Evolutionary conservation across 2,113 vertebrate genomes (phyloP).

Genomic region (Lucifuga dentata): DNA sequence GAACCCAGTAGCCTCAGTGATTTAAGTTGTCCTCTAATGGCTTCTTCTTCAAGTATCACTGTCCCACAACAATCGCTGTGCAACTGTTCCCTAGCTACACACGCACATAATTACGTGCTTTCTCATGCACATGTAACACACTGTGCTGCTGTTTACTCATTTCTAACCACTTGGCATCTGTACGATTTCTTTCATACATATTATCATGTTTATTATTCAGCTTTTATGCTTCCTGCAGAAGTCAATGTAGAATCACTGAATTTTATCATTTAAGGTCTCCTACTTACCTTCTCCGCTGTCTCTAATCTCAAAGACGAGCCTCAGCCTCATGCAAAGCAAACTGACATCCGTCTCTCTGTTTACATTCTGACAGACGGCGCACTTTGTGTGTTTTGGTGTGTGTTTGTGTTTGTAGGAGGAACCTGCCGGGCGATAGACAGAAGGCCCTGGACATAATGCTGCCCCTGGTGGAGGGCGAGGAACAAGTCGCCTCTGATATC

Average conservation of each 20-base stretch:
- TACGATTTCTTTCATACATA: too few relatives aligned
- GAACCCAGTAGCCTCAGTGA: constrained; percentile 37
- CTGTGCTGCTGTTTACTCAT: background rate
- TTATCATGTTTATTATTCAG: too few relatives aligned
- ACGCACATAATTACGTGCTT: background rate
- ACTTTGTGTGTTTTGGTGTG: constrained; percentile 1
- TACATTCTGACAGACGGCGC: background rate
- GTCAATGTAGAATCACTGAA: too few relatives aligned
- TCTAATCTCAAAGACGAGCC: too few relatives aligned
- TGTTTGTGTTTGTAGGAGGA: constrained; percentile 83
- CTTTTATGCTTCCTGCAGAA: too few relatives aligned
- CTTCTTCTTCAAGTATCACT: constrained; percentile 8
- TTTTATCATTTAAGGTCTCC: too few relatives aligned
- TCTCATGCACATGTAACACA: background rate
- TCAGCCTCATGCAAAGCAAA: too few relatives aligned
- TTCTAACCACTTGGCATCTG: constrained; percentile 3
- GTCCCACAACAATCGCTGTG: constrained; percentile 21
- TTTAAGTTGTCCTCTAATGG: constrained; percentile 19
- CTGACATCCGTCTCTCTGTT: background rate
- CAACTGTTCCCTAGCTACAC: constrained; percentile 22
- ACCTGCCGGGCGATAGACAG: constrained; percentile 90
- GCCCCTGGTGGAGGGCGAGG: constrained; percentile 90
- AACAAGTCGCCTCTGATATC: constrained; percentile 96
- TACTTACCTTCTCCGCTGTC: too few relatives aligned
- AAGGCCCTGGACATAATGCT: constrained; percentile 97